These are phyloP conservation scores for Ectobius pallidus DNA, from an alignment of 2,888 invertebrate genomes.

Conservation along the genomic window DNA sequence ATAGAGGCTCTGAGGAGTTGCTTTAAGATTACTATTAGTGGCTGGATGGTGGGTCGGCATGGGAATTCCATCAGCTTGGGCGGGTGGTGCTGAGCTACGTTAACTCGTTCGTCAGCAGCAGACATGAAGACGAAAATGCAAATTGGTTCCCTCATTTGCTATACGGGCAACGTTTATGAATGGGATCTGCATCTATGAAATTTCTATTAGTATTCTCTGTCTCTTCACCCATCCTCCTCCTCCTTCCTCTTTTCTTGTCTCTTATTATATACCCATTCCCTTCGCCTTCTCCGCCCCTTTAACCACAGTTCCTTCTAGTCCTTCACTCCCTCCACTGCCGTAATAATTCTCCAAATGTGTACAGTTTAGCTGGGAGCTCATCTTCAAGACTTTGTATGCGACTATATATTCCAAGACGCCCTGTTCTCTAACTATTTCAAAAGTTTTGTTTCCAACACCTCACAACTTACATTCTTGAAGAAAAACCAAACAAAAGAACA, in stretches of 20 bases:
- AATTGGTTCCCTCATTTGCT: constrained; percentile 31
- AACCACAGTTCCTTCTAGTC: constrained; percentile 21
- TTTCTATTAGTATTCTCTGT: constrained; percentile 32
- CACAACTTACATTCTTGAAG: neutral
- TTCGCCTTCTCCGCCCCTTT: constrained; percentile 16
- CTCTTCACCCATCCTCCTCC: neutral
- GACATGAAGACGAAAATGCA: constrained; percentile 31
- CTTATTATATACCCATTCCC: constrained; percentile 32
- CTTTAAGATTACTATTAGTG: neutral
- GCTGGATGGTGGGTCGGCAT: neutral
- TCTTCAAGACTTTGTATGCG: neutral
- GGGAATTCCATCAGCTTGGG: constrained; percentile 10
- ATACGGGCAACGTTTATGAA: constrained; percentile 33
- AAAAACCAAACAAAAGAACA: neutral
- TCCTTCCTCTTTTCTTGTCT: constrained; percentile 21
- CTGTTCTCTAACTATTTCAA: constrained; percentile 1
- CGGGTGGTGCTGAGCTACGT: neutral
- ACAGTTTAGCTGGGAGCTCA: constrained; percentile 25
- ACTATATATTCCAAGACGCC: neutral
- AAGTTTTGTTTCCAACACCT: constrained; percentile 20
- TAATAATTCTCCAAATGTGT: constrained; percentile 28
- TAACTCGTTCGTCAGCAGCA: constrained; percentile 27
- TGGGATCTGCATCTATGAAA: constrained; percentile 37
- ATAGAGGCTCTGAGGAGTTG: neutral
- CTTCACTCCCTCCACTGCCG: neutral